Evolutionary conservation across 2,113 vertebrate species (phyloP), one percentile per base, ranked within the genome.

Genomic region (Sporophila hypoxantha): DNA sequence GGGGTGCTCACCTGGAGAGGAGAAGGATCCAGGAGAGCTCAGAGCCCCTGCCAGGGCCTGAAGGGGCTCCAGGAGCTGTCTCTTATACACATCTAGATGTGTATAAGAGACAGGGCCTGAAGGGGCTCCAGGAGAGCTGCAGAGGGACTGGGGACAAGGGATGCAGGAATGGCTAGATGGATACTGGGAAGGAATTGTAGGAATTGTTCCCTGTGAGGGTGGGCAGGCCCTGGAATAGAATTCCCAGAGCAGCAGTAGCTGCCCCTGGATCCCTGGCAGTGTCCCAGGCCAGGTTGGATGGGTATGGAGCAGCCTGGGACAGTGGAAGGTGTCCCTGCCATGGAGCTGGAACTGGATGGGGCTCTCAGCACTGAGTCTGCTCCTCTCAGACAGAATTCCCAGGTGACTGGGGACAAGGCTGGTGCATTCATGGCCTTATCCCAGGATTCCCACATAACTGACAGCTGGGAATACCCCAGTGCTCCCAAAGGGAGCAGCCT

Each of bases 221-320:
- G 30, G 0, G 2, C 4, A 47, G 9, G 12, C 1, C 6, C 41
- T 66, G 50, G 61, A 2, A 39, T 3, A 7, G 47, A 23, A 9
- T 52, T 19, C 55, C 46, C 55, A 61, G 66, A 50, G 2, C 0
- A 2, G 53, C 36, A 36, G 77, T 13, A 46, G 55, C 50, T 69
- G 65, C 2, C 8, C 16, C 65, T 50, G 44, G 64, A 37, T 32
- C 37, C 47, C 37, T 53, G 66, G 26, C 1, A 44, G 17, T 14
- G 47, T 1, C 47, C 46, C 6, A 62, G 47, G 14, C 47, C n/a
- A 14, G 32, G 56, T 10, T 70, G 37, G 37, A 37, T 10, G 37
- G 37, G 37, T 37, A 10, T 10, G 6, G 59, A 64, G 15, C 59
- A 73, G 0, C 12, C n/a, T 34, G 80, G 50, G 16, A 22, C 0